phyloP scores from a whole-genome alignment of 2,888 invertebrate species.

The Pandemis corylana region DNA sequence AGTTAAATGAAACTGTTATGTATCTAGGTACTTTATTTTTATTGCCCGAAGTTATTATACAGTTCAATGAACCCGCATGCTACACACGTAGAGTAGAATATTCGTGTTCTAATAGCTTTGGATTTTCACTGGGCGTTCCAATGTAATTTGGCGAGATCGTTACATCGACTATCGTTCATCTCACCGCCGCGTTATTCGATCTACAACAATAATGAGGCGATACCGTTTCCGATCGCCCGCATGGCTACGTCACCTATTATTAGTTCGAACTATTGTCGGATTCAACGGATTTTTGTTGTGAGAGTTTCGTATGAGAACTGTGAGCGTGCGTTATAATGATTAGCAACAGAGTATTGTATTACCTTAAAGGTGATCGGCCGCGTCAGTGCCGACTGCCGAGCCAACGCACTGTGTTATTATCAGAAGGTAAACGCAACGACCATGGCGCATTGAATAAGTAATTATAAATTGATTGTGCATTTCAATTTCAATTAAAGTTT shows the following conservation, averaged over 20 bases:
- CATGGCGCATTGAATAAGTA: background rate
- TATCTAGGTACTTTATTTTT: too few relatives aligned
- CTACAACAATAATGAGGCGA: constrained; percentile 54
- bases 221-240: constrained; percentile 57
- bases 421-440: constrained; percentile 3
- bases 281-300: constrained; percentile 54
- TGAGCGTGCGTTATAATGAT: constrained; percentile 8
- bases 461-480: background rate
- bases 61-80: constrained; percentile 34
- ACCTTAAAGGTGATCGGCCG: constrained; percentile 10
- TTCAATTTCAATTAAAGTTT: background rate
- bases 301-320: constrained; percentile 46
- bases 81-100: constrained; percentile 21
- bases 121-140: constrained; percentile 15
- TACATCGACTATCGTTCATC: constrained; percentile 27
- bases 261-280: constrained; percentile 50
- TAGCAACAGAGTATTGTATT: constrained; percentile 33
- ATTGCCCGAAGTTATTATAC: background rate
- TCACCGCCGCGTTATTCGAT: constrained; percentile 34
- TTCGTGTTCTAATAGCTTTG: constrained; percentile 18
- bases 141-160: constrained; percentile 30
- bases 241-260: constrained; percentile 55
- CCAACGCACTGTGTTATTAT: constrained; percentile 3
- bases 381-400: background rate
- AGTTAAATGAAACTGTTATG: too few relatives aligned